phyloP scores from a whole-genome alignment of 2,113 vertebrate species.

The Prionailurus bengalensis region DNA sequence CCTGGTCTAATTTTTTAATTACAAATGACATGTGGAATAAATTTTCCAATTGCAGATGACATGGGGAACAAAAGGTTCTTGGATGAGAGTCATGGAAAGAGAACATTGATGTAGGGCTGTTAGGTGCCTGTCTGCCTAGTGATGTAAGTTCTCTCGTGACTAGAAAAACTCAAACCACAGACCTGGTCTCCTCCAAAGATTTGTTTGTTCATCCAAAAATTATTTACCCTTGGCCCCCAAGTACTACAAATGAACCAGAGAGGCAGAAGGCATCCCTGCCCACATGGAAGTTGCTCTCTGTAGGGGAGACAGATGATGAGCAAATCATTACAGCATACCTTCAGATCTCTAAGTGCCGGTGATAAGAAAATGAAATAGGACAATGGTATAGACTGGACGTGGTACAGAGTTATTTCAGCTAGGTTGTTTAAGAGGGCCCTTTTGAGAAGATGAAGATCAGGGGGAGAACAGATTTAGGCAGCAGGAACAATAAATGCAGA shows the following conservation, averaged over 20 bases:
- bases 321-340: not conserved
- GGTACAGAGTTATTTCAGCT: not conserved
- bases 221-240: not conserved
- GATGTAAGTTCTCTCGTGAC: not conserved
- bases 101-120: not conserved
- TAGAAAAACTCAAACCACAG: not conserved
- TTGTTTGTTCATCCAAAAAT: not conserved
- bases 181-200: not conserved
- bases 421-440: not conserved
- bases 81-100: not conserved
- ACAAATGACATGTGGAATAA: slow-evolving; percentile 46
- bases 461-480: not conserved
- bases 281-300: not conserved
- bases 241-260: not conserved
- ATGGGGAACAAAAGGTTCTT: slow-evolving; percentile 18
- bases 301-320: not conserved
- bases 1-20: slow-evolving; percentile 62
- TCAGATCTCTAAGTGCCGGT: not conserved
- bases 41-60: slow-evolving; percentile 62
- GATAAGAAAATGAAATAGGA: not conserved
- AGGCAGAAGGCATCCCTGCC: not conserved
- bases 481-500: not conserved
- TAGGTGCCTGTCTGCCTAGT: not conserved
- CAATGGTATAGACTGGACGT: not conserved
- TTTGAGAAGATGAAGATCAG: not conserved